Base-by-base conservation (phyloP, 2,113 vertebrate genomes). In the Psettodes erumei region DNA sequence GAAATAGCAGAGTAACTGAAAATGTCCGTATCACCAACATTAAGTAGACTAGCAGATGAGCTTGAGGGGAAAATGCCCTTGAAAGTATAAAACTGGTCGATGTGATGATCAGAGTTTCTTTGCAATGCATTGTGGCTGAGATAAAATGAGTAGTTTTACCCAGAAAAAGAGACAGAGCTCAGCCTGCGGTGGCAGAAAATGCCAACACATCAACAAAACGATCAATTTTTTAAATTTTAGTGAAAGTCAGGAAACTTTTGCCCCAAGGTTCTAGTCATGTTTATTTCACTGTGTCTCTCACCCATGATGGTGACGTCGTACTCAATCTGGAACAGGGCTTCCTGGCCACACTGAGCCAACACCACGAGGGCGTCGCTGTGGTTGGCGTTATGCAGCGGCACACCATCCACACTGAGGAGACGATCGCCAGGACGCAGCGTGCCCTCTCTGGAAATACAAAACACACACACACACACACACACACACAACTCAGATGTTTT, bases 261-360 rank as follows among this genome's bases (percentile, higher is more conserved):
- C 55, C 12, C 1, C 11, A 8, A 75, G 56, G 37, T 23, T 18
- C 1, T 19, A 62, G 59, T 51, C 13, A 13, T 43, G 27, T 77
- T 12, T 32, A 50, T 16, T n/a, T n/a, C n/a, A n/a, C 3, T 67
- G 42, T 55, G 40, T n/a, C 25, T 54, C 95, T 95, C 93, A 99
- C 98, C 97, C 90, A 98, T 96, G 69, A 98, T 94, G 11, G 95
- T 93, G 86, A 99, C 96, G 2, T 99, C 97, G 0, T 99, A 99
- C 82, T 99, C 98, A 0, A 97, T 96, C 89, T 97, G 96, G 91
- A 98, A 96, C 38, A 98, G 93, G 0, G 97, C 98, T 84, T 99
- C 96, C 33, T 97, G 97, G 65, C 95, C 94, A 68, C 96, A 97
- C 86, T 97, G 97, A 23, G 88, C 87, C 70, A 99, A 90, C 47